phyloP scores from a whole-genome alignment of 1,140 invertebrate genomes.

The Brachionus rotundiformis region DNA sequence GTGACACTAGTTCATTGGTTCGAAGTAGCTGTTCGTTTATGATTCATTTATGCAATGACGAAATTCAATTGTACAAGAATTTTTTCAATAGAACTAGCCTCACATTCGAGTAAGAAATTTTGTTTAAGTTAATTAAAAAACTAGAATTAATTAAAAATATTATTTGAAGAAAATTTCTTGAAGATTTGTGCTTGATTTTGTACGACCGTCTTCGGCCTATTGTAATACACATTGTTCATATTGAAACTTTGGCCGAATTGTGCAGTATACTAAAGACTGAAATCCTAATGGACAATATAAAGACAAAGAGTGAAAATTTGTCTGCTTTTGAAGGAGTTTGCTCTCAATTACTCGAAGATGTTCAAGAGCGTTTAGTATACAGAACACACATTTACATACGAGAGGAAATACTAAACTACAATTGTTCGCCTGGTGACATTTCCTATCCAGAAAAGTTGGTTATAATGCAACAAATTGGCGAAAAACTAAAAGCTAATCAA shows the following conservation, averaged over 20 bases:
- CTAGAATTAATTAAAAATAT: neutral
- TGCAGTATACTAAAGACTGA: conserved; percentile 88
- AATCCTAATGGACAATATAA: conserved; percentile 89
- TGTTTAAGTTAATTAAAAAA: neutral
- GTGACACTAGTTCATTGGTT: conserved; percentile 83
- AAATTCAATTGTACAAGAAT: conserved; percentile 82
- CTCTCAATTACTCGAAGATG: conserved; percentile 86
- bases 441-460: conserved; percentile 94
- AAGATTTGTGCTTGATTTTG: conserved; percentile 80
- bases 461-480: conserved; percentile 74
- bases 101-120: conserved; percentile 69
- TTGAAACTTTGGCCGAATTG: conserved; percentile 93
- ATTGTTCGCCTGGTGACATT: conserved; percentile 87
- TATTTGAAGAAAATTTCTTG: conserved; percentile 69
- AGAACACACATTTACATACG: conserved; percentile 89
- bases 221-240: conserved; percentile 93
- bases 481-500: conserved; percentile 32
- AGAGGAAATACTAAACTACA: conserved; percentile 79
- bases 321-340: conserved; percentile 80
- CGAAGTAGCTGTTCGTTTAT: conserved; percentile 83
- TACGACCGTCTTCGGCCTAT: conserved; percentile 92
- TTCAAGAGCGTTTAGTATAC: conserved; percentile 93
- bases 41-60: conserved; percentile 86
- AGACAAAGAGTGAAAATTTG: conserved; percentile 70
- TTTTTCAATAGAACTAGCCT: conserved; percentile 75